Base-by-base conservation (phyloP, 2,888 invertebrate genomes). In the Rosalia funebris region DNA sequence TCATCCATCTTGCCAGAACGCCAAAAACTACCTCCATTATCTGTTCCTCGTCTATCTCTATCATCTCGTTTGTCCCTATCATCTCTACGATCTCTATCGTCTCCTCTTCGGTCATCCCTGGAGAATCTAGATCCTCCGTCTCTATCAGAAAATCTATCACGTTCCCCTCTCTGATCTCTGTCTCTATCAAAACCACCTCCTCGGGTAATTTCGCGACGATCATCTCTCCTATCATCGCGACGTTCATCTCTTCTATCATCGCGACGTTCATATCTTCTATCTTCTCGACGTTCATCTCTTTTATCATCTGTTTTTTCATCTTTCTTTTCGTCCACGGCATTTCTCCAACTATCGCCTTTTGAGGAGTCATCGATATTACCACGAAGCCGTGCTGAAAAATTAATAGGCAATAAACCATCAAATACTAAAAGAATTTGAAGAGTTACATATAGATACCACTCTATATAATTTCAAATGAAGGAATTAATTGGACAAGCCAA, bases 11-110 rank as follows among this genome's bases (percentile, higher is more conserved):
- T 66, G 45, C 12, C 25, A 9, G 39, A 34, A 17, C 72, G 57
- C 70, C 69, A 68, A 37, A 68, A 67, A 52, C 71, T 63, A n/a
- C 60, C 66, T 3, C 64, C 71, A 11, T 65, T 66, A 19, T 65
- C 65, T 7, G 69, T 68, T 11, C 66, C 66, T 31, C 52, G 36
- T 45, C 52, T 48, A 2, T 48, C 54, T 2, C 62, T 50, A 2
- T 57, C 57, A 37, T 50, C 48, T 41, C 44, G 45, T 46, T 48
- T 54, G 0, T 37, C 46, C 1, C 59, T 41, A 1, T 52, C 52
- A 45, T 53, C 52, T n/a, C 36, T 58, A 11, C 58, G 48, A 37
- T 52, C 34, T 42, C 57, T 46, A 11, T 54, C 46, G 32, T 60
- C 60, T 32, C 60, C 47, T 32, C 31, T 9, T 42, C 37, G 44